phyloP scores from a whole-genome alignment of 1,140 invertebrate species.

The Drosophila kanapiae region DNA sequence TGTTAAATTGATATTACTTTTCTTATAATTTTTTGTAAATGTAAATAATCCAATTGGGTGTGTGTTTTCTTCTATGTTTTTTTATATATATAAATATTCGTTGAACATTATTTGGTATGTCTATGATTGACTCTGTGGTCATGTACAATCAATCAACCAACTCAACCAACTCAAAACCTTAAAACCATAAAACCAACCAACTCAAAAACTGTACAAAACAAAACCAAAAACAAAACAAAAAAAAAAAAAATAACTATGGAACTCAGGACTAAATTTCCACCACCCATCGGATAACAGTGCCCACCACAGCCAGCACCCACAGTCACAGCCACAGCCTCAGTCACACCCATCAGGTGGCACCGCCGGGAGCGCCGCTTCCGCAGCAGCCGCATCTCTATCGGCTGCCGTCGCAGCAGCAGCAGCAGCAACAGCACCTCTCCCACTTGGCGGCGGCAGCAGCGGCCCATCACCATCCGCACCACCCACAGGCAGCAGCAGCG shows the following conservation, averaged over 20 bases:
- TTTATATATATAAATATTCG: constrained; percentile 84
- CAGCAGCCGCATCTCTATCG: constrained; percentile 73
- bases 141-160: constrained; percentile 84
- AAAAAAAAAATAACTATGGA: constrained; percentile 66
- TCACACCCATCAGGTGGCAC: constrained; percentile 34
- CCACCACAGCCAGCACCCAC: constrained; percentile 71
- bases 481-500: constrained; percentile 55
- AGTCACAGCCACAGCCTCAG: constrained; percentile 14
- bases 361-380: constrained; percentile 59
- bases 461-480: constrained; percentile 50
- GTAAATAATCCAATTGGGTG: constrained; percentile 86
- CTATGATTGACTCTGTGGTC: constrained; percentile 85
- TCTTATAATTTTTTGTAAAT: constrained; percentile 83
- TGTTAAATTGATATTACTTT: constrained; percentile 72
- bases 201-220: constrained; percentile 78
- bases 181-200: constrained; percentile 74
- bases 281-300: constrained; percentile 85
- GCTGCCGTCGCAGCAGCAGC: constrained; percentile 58
- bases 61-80: constrained; percentile 85
- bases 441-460: constrained; percentile 63
- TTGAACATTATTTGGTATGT: constrained; percentile 85
- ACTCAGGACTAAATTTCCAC: constrained; percentile 85
- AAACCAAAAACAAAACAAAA: constrained; percentile 49
- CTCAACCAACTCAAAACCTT: constrained; percentile 76
- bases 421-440: constrained; percentile 48